Conservation (phyloP, 2,797 vertebrate genomes). For the Etheostoma perlongum region DNA sequence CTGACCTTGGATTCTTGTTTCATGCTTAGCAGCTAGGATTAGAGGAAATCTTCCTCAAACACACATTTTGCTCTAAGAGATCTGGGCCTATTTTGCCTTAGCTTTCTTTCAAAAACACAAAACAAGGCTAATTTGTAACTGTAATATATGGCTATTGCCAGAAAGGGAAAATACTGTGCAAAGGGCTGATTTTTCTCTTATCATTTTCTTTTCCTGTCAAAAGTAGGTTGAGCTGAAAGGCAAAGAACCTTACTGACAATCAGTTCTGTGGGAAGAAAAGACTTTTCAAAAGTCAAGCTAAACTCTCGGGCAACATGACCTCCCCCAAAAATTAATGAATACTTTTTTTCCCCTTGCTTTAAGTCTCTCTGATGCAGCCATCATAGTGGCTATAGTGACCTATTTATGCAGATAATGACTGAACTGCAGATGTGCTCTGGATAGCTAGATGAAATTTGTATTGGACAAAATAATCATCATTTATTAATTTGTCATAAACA, state of each 20-base stretch:
- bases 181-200: conserved; percentile 51
- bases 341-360: neutral
- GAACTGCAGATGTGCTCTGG: conserved; percentile 20
- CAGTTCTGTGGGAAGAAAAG: conserved; percentile 48
- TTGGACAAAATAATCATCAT: conserved; percentile 11
- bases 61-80: conserved; percentile 82
- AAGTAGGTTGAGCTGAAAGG: conserved; percentile 73
- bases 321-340: conserved; percentile 27
- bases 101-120: conserved; percentile 63
- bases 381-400: too few relatives aligned
- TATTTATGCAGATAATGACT: conserved; percentile 5
- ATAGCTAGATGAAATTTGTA: conserved; percentile 8
- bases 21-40: conserved; percentile 79
- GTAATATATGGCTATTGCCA: conserved; percentile 68
- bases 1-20: conserved; percentile 83
- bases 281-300: conserved; percentile 60
- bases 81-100: conserved; percentile 65
- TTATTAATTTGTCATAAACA: neutral
- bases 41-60: conserved; percentile 83
- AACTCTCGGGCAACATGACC: conserved; percentile 48
- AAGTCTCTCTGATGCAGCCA: neutral
- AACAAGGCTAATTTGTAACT: conserved; percentile 62
- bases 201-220: conserved; percentile 55
- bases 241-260: conserved; percentile 58
- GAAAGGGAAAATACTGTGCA: conserved; percentile 38